Evolutionary conservation across 1,140 invertebrate genomes (phyloP), one percentile per base, ranked within the genome.

Genomic region (Dendroctonus valens): DNA sequence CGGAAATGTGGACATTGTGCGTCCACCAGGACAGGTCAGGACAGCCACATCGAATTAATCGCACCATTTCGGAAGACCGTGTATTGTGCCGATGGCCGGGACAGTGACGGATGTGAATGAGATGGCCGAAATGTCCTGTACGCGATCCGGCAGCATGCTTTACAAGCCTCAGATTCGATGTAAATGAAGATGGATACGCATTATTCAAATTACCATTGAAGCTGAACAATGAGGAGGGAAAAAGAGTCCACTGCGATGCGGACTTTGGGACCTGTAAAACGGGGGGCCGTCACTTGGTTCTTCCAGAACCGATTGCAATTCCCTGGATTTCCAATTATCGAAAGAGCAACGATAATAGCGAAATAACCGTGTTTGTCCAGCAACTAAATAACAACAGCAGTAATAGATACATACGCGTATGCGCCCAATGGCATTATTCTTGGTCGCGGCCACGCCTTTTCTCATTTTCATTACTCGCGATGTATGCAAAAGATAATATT

Each of bases 131-230:
- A 64, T 64, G 62, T 57, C 41, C 53, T 64, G 15, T 39, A 55
- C 49, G 41, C 41, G 60, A 39, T 12, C 46, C 59, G 11, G 38
- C 46, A 12, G 46, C 59, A 37, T 41, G 50, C 49, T 62, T 62
- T 44, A 53, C 52, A 46, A 42, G 9, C 38, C 62, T 57, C 53
- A 64, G 52, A 50, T 15, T 37, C 42, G 52, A 64, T 64, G 62
- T 64, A 64, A 64, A 64, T 64, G 52, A 64, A 64, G 62, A 64
- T 64, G 40, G 62, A 64, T 64, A 41, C 41, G 42, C 40, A 57
- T 64, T 64, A 64, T 64, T 64, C 62, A 64, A 64, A 64, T 64
- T 64, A 64, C 51, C n/a, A 53, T 62, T 44, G 60, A 62, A 15
- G 60, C 44, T 11, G 60, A 53, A 62, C 60, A 53, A 62, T 62